Evolutionary conservation across 2,888 invertebrate species (phyloP), one percentile per base, ranked within the genome.

Genomic region (Xylota sylvarum): DNA sequence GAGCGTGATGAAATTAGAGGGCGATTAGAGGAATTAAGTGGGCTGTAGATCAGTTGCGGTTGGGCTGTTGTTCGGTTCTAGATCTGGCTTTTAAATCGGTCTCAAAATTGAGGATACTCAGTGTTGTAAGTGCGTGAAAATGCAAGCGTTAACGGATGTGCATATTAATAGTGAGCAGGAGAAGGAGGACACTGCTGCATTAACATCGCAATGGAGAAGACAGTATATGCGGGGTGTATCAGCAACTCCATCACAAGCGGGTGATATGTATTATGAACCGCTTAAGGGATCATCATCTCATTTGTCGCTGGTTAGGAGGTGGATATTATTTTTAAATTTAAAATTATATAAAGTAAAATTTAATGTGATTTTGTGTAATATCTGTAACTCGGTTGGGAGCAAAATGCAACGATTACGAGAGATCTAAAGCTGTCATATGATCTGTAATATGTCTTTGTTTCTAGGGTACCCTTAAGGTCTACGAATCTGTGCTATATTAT

Each of bases 161-260:
- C 90, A 90, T n/a, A 90, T 90, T 55, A 78, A 89, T 5, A 88
- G 88, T 55, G 91, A 91, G 23, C 90, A 89, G 55, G 91, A 91
- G 0, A 90, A 91, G 69, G 89, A 90, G 4, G 89, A 89, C 23
- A 69, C 81, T 32, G 72, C 73, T 4, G 77, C 90, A 0, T 88
- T 90, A 6, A 90, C 89, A 77, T 89, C 89, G 60, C 89, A 91
- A 46, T 90, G 90, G 91, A 91, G 90, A 79, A 19, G 90, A 0
- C 92, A 92, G 67, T 92, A 92, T 27, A 90, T 91, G 89, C 88
- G 92, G 1, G 92, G 91, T n/a, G 90, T 91, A 19, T 92, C 91
- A 0, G 89, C 89, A 7, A 90, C 91, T 0, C 89, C 90, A 32
- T 91, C 92, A 0, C 92, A 91, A 69, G 90, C 90, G 0, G 91